A percentile compares a stretch with the other conserved stretches of the same genome.
These are phyloP conservation scores for Scolanthus callimorphus DNA, from an alignment of 92 coral and sea anemone species.

Conservation along the genomic window DNA sequence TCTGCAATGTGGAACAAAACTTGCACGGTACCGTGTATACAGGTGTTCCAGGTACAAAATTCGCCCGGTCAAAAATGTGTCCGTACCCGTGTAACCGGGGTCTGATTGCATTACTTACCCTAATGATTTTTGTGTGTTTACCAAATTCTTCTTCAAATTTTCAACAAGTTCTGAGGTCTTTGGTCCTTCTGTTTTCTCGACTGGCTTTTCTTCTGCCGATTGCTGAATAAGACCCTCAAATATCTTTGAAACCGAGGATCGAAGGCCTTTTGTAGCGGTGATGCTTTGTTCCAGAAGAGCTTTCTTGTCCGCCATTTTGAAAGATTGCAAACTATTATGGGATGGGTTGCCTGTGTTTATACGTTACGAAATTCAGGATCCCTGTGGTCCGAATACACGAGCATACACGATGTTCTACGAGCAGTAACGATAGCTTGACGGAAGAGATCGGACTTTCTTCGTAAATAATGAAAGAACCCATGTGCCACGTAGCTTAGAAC, in stretches of 20 bases:
- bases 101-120: too few relatives aligned
- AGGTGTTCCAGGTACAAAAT: too few relatives aligned
- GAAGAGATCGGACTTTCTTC: conserved; percentile 13
- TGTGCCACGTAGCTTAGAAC: conserved; percentile 54
- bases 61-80: too few relatives aligned
- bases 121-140: conserved; percentile 49
- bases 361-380: too few relatives aligned
- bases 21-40: too few relatives aligned
- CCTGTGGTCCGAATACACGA: too few relatives aligned
- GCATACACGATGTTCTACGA: too few relatives aligned
- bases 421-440: background rate
- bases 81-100: too few relatives aligned
- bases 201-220: conserved; percentile 27
- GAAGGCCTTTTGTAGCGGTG: conserved; percentile 45
- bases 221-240: conserved; percentile 62
- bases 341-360: conserved; percentile 5
- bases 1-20: too few relatives aligned
- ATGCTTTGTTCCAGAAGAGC: conserved; percentile 43
- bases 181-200: conserved; percentile 27
- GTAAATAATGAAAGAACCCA: conserved; percentile 23
- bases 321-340: background rate
- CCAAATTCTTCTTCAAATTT: conserved; percentile 63
- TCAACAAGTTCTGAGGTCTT: conserved; percentile 41
- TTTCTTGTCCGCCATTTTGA: conserved; percentile 79
- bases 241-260: conserved; percentile 60